Evolutionary conservation across 2,113 vertebrate genomes (phyloP), one percentile per base, ranked within the genome.

Genomic region (Leuciscus idus): DNA sequence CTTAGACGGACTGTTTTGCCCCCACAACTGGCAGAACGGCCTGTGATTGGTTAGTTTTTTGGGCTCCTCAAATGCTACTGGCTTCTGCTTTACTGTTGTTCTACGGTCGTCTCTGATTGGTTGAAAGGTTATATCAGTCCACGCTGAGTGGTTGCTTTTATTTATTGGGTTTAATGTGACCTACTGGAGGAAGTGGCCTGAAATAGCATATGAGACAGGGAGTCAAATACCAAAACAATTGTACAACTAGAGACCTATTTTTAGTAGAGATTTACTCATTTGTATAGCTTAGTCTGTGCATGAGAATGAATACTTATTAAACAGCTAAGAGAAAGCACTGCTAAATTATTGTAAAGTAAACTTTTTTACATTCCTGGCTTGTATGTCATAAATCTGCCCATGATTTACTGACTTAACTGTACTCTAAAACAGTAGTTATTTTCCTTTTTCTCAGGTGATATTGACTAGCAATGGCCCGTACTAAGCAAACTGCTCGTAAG

Each of bases 401-500:
- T 90, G 88, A 87, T 90, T 91, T 86, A 75, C 87, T 19, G 15
- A 61, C 7, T 19, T 19, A 50, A 33, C 7, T 28, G n/a, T 79
- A 48, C 55, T 86, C 33, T 43, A 23, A 72, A 72, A 72, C 21
- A 12, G 4, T 72, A 9, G 0, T 8, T 0, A 50, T 62, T 10
- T 39, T 76, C 2, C 0, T n/a, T 73, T 52, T 23, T 21, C 62
- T 15, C 85, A 94, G 93, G 91, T 94, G 90, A 95, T 59, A 59
- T 84, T 89, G 66, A 84, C 82, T 88, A 83, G 83, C 74, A 13
- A 97, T 97, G 97, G 97, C 97, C 89, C 97, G 97, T 94, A 97
- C 97, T 88, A 97, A 97, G 96, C 96, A 97, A 90, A 97, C 96
- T 0, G 96, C 96, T 48, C 96, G 96, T 93, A 97, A 97, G 83